Evolutionary conservation across 2,797 vertebrate species (phyloP).

Genomic region (Chiloscyllium punctatum): DNA sequence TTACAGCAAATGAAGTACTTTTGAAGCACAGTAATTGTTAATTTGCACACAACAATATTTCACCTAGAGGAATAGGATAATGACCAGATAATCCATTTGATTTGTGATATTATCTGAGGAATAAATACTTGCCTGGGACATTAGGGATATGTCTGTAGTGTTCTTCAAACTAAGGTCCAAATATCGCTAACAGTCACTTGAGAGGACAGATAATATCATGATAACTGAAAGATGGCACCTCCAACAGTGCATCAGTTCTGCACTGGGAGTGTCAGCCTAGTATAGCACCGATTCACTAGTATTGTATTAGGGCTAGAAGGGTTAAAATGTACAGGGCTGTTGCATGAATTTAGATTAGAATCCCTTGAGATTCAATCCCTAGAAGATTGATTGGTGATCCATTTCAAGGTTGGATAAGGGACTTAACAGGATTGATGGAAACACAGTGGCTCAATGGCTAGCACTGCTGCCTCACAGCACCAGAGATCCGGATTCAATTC

Average conservation of each 20-base stretch:
- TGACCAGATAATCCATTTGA: neutral
- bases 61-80: neutral
- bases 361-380: neutral
- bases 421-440: neutral
- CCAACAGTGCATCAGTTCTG: no score
- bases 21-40: neutral
- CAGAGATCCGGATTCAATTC: no score
- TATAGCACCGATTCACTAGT: neutral
- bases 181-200: neutral
- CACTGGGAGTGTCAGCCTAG: no score
- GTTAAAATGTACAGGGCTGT: neutral
- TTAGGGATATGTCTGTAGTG: neutral
- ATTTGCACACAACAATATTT: neutral
- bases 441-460: no score
- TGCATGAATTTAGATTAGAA: neutral
- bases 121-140: neutral
- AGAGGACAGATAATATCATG: neutral
- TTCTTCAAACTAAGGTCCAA: neutral
- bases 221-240: neutral
- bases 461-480: no score
- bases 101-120: neutral
- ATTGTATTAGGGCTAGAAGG: neutral
- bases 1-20: neutral
- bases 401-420: neutral
- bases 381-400: neutral